Conservation (phyloP, 2,113 vertebrate species). For the Neogale vison region DNA sequence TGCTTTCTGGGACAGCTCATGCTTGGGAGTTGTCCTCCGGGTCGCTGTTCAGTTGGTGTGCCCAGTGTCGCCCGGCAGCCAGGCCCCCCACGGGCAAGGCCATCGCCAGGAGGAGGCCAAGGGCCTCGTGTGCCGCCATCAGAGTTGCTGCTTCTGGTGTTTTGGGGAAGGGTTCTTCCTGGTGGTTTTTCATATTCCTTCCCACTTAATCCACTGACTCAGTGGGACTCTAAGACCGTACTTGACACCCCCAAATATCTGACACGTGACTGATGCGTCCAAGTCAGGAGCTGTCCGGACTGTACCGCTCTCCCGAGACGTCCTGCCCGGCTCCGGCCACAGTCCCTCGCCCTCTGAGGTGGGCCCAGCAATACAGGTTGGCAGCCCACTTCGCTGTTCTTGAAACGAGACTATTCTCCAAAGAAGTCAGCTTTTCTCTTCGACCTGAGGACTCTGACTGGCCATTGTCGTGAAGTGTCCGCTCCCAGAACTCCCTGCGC, state of each 20-base stretch:
- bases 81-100: not conserved
- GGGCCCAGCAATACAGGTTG: not conserved
- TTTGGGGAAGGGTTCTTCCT: not conserved
- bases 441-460: not conserved
- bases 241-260: not conserved
- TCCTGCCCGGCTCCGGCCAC: not conserved
- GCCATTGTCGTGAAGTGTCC: not conserved
- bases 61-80: not conserved
- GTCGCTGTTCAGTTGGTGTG: not conserved
- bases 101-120: not conserved
- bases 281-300: not conserved
- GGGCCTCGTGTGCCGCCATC: not conserved
- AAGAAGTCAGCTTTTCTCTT: not conserved
- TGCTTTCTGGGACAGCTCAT: conserved; percentile 27
- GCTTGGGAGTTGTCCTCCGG: not conserved
- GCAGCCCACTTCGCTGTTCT: not conserved
- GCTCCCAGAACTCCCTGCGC: not conserved
- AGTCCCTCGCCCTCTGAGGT: not conserved
- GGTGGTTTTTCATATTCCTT: not conserved
- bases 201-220: not conserved
- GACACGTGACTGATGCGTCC: not conserved
- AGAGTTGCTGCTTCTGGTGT: not conserved
- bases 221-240: not conserved
- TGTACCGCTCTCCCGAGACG: not conserved
- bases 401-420: not conserved